Conservation (phyloP, 1,140 invertebrate species). For the Harpegnathos saltator region DNA sequence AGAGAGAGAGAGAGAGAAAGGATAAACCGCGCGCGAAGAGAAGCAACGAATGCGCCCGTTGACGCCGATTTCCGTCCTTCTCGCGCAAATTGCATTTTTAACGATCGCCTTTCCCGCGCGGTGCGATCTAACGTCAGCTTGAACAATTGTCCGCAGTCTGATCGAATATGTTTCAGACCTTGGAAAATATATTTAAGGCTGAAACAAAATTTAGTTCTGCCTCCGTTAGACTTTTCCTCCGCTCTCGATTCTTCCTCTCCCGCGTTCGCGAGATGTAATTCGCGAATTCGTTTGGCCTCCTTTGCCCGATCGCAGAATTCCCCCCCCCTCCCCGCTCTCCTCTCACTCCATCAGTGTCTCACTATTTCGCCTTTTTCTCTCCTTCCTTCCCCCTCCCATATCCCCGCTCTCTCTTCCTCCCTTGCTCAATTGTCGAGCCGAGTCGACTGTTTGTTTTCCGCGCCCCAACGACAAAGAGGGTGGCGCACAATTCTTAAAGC, state of each 20-base stretch:
- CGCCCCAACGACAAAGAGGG: slow-evolving; percentile 71
- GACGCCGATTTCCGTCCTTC: not conserved
- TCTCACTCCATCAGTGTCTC: slow-evolving; percentile 7
- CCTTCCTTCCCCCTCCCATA: slow-evolving; percentile 35
- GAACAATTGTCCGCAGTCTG: too few relatives aligned
- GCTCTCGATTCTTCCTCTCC: not conserved
- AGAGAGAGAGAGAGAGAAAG: too few relatives aligned
- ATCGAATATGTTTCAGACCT: too few relatives aligned
- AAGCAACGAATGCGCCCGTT: slow-evolving; percentile 48
- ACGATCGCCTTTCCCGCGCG: slow-evolving; percentile 3
- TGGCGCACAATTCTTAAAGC: slow-evolving; percentile 74
- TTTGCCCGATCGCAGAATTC: slow-evolving; percentile 12
- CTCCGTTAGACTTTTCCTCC: not conserved
- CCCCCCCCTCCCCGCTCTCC: slow-evolving; percentile 21
- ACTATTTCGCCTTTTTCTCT: too few relatives aligned
- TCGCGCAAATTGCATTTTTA: slow-evolving; percentile 13
- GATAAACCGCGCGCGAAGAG: slow-evolving; percentile 51
- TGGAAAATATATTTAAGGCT: too few relatives aligned
- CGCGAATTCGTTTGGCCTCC: slow-evolving; percentile 7
- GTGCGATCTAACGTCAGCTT: too few relatives aligned
- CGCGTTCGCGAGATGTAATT: not conserved
- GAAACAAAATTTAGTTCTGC: too few relatives aligned
- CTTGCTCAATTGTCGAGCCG: slow-evolving; percentile 52
- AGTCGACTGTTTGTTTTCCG: slow-evolving; percentile 76
- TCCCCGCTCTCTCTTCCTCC: slow-evolving; percentile 38